Base-by-base conservation (phyloP, 2,113 vertebrate genomes). In the Nibea albiflora region DNA sequence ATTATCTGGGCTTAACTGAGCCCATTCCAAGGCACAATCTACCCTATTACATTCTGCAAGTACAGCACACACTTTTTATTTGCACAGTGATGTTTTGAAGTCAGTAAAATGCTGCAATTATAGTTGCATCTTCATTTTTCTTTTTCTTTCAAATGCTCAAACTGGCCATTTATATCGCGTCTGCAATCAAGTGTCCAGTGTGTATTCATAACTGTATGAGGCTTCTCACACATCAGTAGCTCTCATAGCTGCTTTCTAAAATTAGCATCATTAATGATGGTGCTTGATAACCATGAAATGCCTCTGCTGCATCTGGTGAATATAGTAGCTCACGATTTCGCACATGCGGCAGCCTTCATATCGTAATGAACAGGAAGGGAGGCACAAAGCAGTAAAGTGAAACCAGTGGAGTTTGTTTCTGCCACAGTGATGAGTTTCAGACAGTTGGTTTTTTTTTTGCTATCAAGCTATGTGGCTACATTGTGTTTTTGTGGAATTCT, bases 261-360 rank as follows among this genome's bases (percentile, higher is more conserved):
- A 89, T 92, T 89, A 88, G 84, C 87, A 65, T 8, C 42, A 62
- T 54, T 81, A 85, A 85, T 81, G 84, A 83, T 44, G 54, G 72
- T 20, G 84, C 85, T 69, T 85, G 89, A 88, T 83, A 87, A 85
- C 66, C 79, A 63, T 88, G 77, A 89, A 89, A 84, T 78, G 66
- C 57, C 81, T 88, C 82, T 46, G 83, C 88, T 35, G 78, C 62
- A 70, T 73, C 79, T 49, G 64, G 69, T 71, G 79, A 62, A 71
- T 66, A 64, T 4, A n/a, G 76, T 47, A 15, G 73, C 79, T 81
- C 60, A 39, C 35, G 0, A 52, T 73, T 81, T 83, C 74, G 85
- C 76, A 75, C 74, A 67, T 35, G 73, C 73, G 46, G 74, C 75
- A 9, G 12, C 9, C 19, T 35, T 56, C 11, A 49, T 31, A 35